Conservation (phyloP, 37 sponge, comb jelly and placozoan genomes). For the Petrosia ficiformis region DNA sequence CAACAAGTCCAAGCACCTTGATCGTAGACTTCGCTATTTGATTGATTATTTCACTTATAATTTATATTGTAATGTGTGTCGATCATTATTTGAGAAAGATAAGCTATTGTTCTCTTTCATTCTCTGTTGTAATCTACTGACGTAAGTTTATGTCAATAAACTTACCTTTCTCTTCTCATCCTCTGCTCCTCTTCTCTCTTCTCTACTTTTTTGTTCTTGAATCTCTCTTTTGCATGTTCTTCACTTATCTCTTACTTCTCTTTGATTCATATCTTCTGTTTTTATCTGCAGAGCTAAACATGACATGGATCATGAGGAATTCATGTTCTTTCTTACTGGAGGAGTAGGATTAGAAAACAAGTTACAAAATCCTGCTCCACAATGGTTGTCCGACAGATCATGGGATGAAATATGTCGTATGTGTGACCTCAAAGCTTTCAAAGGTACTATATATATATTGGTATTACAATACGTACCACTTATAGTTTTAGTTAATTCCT, state of each 20-base stretch:
- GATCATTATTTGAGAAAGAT: conserved; percentile 99
- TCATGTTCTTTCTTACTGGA: conserved; percentile 99
- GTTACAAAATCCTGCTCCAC: conserved; percentile 82
- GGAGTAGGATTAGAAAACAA: conserved; percentile 99
- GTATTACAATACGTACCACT: background rate
- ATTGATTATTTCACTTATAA: conserved; percentile 99
- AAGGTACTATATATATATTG: conserved; percentile 32
- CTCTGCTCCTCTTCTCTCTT: background rate
- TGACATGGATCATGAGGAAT: conserved; percentile 76
- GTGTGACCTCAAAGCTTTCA: conserved; percentile 78
- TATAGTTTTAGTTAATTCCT: background rate
- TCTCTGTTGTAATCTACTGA: conserved; percentile 93
- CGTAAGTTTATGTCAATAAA: conserved; percentile 29
- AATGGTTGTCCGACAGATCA: conserved; percentile 94
- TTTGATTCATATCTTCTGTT: too few species aligned
- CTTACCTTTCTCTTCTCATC: background rate
- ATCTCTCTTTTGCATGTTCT: background rate
- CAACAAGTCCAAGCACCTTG: conserved; percentile 95
- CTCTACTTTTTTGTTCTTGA: background rate
- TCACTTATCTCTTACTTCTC: background rate
- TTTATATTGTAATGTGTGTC: conserved; percentile 96
- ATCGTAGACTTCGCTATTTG: conserved; percentile 84
- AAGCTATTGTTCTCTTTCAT: conserved; percentile 99
- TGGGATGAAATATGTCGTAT: conserved; percentile 99
- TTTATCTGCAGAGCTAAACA: conserved; percentile 69